phyloP scores from a whole-genome alignment of 2,797 vertebrate genomes.

The Chelmon rostratus region DNA sequence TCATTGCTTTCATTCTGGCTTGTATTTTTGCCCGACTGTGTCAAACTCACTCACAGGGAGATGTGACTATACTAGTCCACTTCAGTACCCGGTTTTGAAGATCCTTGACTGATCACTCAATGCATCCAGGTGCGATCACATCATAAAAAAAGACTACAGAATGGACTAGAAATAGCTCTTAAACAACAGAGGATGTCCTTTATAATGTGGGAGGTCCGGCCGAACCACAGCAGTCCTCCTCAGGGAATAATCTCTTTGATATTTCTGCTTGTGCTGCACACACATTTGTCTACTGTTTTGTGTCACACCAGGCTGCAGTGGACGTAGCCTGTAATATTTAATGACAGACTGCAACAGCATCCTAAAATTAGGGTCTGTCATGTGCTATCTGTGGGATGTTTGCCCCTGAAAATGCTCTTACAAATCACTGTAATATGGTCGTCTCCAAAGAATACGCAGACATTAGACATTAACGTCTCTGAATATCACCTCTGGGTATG shows the following conservation, averaged over 20 bases:
- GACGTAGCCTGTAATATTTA: constrained; percentile 33
- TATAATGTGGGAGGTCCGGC: constrained; percentile 4
- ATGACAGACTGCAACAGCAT: constrained; percentile 22
- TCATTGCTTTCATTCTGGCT: not conserved
- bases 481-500: not conserved
- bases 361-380: constrained; percentile 32
- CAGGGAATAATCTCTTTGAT: constrained; percentile 19
- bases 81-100: constrained; percentile 2
- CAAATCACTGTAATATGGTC: constrained; percentile 13
- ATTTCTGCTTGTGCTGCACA: not conserved
- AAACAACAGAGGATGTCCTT: constrained; percentile 18
- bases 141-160: not conserved
- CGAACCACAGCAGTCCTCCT: constrained; percentile 24
- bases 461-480: constrained; percentile 7
- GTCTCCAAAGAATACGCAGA: not conserved
- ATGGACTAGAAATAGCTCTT: constrained; percentile 6
- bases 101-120: not conserved
- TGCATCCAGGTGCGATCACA: constrained; percentile 6
- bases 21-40: not conserved
- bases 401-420: constrained; percentile 4
- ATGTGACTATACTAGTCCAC: not conserved
- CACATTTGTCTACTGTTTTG: constrained; percentile 25
- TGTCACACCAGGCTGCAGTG: constrained; percentile 20
- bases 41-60: not conserved
- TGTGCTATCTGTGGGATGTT: constrained; percentile 13